Base-by-base conservation (phyloP, 2,888 invertebrate genomes). In the Leucoma salicis region DNA sequence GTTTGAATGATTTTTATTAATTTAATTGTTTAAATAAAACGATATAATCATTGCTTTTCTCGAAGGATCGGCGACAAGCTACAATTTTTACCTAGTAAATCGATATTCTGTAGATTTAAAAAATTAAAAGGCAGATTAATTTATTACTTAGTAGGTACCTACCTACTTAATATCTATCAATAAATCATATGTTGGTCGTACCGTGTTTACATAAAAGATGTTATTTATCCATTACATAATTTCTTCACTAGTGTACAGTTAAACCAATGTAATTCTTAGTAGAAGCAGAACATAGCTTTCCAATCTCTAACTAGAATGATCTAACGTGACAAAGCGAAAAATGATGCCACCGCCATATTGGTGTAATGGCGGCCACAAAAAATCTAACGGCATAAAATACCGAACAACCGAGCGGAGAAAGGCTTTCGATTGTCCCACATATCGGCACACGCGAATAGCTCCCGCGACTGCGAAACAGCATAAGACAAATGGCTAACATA, bases 381-480 rank as follows among this genome's bases (percentile, higher is more conserved):
- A 89, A 87, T 87, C 82, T 88, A 89, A 89, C 89, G 87, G 88
- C 81, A 88, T 85, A 86, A 88, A 88, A 88, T 89, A 80, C 82
- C 84, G 83, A 87, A 79, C 85, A 74, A 71, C 77, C 77, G 68
- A 72, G 71, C 75, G 82, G 89, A 89, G 89, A 89, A 89, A 89
- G 89, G 89, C 89, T 89, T 89, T 89, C 89, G 88, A 85, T 89
- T 89, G 89, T 83, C 86, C 89, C 75, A 89, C 87, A 79, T 89
- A 85, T 82, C 80, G 76, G 74, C 62, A 78, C 86, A 86, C 82
- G 87, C 88, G 82, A 84, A 79, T 75, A 72, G 69, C 49, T 59
- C 59, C 38, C 70, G 70, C 78, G 72, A 75, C 78, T 67, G 54
- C 66, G 58, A 71, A 80, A 72, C 74, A 65, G 63, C 76, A 55